phyloP scores from a whole-genome alignment of 2,888 invertebrate species.

The Cheilosia variabilis region DNA sequence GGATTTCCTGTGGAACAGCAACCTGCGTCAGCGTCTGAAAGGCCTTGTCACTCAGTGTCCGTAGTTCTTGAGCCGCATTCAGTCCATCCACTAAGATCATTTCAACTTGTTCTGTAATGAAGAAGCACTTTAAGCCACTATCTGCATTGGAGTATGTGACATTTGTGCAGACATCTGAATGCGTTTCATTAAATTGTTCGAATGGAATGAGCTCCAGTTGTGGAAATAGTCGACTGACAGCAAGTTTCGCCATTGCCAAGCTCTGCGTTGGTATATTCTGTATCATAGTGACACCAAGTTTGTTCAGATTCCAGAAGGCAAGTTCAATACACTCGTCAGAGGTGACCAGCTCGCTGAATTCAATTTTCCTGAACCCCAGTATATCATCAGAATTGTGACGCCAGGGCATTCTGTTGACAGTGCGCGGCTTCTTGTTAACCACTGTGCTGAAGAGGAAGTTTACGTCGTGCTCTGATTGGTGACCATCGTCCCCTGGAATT shows the following conservation, averaged over 20 bases:
- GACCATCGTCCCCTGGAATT: conserved; percentile 85
- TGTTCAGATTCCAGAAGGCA: conserved; percentile 82
- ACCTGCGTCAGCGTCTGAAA: conserved; percentile 85
- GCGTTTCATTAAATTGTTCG: conserved; percentile 37
- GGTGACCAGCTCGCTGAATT: conserved; percentile 27
- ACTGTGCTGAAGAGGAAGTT: conserved; percentile 27
- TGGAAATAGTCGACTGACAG: conserved; percentile 44
- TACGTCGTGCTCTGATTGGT: conserved; percentile 80
- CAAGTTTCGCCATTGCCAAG: conserved; percentile 39
- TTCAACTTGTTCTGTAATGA: conserved; percentile 82
- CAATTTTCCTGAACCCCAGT: not conserved
- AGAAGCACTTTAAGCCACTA: conserved; percentile 50
- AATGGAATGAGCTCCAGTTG: conserved; percentile 10
- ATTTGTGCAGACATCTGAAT: conserved; percentile 51
- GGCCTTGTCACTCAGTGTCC: conserved; percentile 84
- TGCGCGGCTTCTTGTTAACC: not conserved
- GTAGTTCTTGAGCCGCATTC: conserved; percentile 85
- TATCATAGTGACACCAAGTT: conserved; percentile 76
- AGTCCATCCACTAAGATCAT: conserved; percentile 89
- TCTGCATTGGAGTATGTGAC: conserved; percentile 36
- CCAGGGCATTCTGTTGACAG: not conserved
- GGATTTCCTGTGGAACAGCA: conserved; percentile 86
- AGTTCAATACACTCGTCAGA: conserved; percentile 80
- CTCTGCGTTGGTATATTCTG: conserved; percentile 73
- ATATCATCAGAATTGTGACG: not conserved